phyloP scores from a whole-genome alignment of 2,113 vertebrate genomes.

The Anas platyrhynchos region DNA sequence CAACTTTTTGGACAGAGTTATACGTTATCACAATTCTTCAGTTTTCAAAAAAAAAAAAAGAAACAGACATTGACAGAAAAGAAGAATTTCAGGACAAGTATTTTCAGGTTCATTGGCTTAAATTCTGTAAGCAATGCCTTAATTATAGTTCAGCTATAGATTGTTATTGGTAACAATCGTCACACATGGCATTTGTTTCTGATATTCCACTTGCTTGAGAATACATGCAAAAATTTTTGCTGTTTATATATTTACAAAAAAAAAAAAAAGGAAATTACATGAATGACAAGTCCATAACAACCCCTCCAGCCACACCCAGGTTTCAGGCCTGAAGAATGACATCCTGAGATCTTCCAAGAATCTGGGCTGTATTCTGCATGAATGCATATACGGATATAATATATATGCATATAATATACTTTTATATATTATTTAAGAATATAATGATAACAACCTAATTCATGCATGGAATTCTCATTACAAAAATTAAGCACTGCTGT shows the following conservation, averaged over 20 bases:
- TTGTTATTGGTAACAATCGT: neutral
- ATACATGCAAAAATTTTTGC: neutral
- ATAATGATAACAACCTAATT: neutral
- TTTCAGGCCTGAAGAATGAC: neutral
- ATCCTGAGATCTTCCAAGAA: neutral
- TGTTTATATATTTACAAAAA: neutral
- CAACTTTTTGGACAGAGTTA: neutral
- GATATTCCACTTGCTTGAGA: neutral
- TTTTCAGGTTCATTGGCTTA: neutral
- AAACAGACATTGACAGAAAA: neutral
- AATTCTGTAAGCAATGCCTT: neutral
- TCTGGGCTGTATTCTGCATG: neutral
- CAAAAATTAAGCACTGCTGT: neutral
- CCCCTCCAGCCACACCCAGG: neutral
- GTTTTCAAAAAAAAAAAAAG: neutral
- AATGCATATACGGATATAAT: neutral
- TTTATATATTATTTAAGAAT: neutral
- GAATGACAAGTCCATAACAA: neutral
- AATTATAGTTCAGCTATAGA: neutral
- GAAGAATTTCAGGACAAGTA: neutral
- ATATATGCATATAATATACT: no score
- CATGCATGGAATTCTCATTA: neutral
- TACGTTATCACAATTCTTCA: neutral
- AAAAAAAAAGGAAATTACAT: neutral
- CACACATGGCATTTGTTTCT: neutral